Evolutionary conservation across 2,113 vertebrate genomes (phyloP).

Genomic region (Centrocercus urophasianus): DNA sequence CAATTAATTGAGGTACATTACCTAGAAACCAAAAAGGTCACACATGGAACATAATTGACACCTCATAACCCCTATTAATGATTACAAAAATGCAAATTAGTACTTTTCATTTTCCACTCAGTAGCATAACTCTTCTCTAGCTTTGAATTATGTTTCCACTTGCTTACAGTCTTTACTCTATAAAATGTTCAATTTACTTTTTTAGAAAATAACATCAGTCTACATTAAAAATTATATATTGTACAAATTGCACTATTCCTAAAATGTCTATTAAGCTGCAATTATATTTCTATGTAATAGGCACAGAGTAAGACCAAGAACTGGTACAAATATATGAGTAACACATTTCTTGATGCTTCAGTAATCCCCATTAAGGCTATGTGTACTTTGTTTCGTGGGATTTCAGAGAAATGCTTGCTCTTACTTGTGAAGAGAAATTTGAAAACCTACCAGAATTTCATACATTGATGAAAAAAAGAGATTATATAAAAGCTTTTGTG

Average conservation of each 20-base stretch:
- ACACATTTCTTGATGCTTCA: neutral
- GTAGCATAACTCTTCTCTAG: slow-evolving; percentile 55
- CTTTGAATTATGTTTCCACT: slow-evolving; percentile 63
- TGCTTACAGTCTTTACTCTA: slow-evolving; percentile 65
- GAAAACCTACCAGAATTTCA: neutral
- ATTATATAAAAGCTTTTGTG: neutral
- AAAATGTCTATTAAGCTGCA: slow-evolving; percentile 24
- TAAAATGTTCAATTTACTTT: slow-evolving; percentile 66
- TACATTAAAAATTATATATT: slow-evolving; percentile 1
- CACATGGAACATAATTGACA: slow-evolving; percentile 73
- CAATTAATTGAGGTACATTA: slow-evolving; percentile 80
- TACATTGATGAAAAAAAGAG: neutral
- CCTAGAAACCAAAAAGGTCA: slow-evolving; percentile 78
- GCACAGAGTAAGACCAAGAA: neutral
- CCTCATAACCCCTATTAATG: slow-evolving; percentile 74
- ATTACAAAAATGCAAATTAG: slow-evolving; percentile 77
- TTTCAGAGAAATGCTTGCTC: neutral
- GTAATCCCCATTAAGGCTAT: neutral
- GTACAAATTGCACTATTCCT: slow-evolving; percentile 6
- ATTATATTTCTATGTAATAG: slow-evolving; percentile 33
- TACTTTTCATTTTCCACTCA: slow-evolving; percentile 48
- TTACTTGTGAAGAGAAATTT: neutral
- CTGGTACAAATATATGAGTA: neutral
- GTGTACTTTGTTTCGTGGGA: neutral
- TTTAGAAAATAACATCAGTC: neutral